Evolutionary conservation across 2,888 invertebrate species (phyloP).

Genomic region (Dendrolimus pini): DNA sequence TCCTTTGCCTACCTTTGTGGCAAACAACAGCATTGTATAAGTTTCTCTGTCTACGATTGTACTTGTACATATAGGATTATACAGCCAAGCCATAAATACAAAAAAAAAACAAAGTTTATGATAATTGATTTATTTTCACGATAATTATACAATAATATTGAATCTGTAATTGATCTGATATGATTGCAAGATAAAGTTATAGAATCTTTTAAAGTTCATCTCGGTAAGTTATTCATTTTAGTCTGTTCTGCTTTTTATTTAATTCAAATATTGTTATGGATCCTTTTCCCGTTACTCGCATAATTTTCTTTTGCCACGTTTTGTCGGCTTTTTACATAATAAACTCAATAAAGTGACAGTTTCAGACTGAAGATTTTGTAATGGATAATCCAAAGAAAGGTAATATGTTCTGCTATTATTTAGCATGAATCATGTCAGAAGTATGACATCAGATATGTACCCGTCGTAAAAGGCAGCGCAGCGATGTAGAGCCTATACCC

Average conservation of each 20-base stretch:
- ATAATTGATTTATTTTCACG: conserved; percentile 14
- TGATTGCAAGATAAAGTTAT: background rate
- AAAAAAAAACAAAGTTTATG: too few species aligned
- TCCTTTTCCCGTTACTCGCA: conserved; percentile 29
- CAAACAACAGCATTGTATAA: too few species aligned
- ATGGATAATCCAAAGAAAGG: background rate
- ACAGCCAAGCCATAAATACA: too few species aligned
- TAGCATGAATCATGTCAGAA: background rate
- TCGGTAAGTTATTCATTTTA: background rate
- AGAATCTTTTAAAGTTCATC: background rate
- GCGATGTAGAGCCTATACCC: too few species aligned
- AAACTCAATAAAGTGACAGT: conserved; percentile 3
- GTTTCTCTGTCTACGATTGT: too few species aligned
- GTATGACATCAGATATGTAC: background rate
- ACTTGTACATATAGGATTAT: too few species aligned
- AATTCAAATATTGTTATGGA: conserved; percentile 3
- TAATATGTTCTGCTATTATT: conserved; percentile 5
- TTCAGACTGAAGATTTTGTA: background rate
- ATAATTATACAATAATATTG: too few species aligned
- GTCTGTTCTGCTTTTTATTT: background rate
- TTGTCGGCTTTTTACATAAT: conserved; percentile 22
- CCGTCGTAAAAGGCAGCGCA: too few species aligned
- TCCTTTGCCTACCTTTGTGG: too few species aligned
- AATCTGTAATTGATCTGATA: background rate
- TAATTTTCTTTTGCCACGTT: conserved; percentile 51